Conservation (phyloP, 2,888 invertebrate species). For the Melinopterus prodromus region DNA sequence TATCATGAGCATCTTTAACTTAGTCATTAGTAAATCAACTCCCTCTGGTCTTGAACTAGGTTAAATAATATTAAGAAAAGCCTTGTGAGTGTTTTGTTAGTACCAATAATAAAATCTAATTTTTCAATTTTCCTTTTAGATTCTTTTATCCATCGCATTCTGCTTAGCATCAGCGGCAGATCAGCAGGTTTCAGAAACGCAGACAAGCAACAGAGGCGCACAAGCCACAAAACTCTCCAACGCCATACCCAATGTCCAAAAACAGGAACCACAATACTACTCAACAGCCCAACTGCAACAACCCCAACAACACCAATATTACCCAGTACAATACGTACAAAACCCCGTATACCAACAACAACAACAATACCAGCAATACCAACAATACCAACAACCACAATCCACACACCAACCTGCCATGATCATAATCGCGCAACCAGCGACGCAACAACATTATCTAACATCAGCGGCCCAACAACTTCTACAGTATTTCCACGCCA, state of each 20-base stretch:
- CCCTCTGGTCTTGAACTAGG: no score
- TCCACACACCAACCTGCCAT: constrained; percentile 51
- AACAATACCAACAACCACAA: constrained; percentile 41
- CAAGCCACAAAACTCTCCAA: constrained; percentile 39
- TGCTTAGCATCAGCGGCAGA: constrained; percentile 29
- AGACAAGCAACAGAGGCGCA: constrained; percentile 30
- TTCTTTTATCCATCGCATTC: constrained; percentile 35
- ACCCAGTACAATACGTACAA: constrained; percentile 31
- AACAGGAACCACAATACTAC: constrained; percentile 41
- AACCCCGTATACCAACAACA: constrained; percentile 47
- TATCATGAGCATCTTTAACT: no score
- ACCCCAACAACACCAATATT: constrained; percentile 31
- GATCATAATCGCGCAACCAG: constrained; percentile 58
- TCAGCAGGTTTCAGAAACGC: constrained; percentile 35
- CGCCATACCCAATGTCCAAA: constrained; percentile 41
- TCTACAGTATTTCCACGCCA: constrained; percentile 54
- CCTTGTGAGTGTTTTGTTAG: no score
- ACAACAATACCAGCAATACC: constrained; percentile 38
- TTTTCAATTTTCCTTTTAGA: background rate
- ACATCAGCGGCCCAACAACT: constrained; percentile 51
- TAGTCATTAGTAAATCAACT: no score
- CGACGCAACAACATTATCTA: constrained; percentile 51
- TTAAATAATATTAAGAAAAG: no score
- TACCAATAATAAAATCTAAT: no score
- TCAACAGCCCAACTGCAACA: constrained; percentile 32